phyloP scores from a whole-genome alignment of 2,797 vertebrate genomes.

The Pogonophryne albipinna region DNA sequence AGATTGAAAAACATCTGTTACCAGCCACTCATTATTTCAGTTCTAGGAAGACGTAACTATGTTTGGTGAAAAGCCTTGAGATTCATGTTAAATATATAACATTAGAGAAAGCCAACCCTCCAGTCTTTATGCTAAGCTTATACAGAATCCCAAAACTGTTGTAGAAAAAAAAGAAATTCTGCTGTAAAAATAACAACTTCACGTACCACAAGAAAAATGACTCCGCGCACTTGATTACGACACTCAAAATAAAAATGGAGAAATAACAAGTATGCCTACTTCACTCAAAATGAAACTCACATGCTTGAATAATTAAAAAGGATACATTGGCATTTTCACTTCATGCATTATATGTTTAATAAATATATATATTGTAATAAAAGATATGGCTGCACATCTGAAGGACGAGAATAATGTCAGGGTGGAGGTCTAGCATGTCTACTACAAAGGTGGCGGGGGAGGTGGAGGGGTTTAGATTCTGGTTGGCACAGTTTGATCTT shows the following conservation, averaged over 20 bases:
- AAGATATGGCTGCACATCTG: slow-evolving; percentile 16
- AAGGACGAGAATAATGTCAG: slow-evolving; percentile 12
- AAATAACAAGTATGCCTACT: background rate
- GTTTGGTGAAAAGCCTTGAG: background rate
- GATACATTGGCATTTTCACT: slow-evolving; percentile 36
- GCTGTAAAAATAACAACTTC: background rate
- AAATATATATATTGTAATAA: slow-evolving; percentile 65
- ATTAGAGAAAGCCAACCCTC: background rate
- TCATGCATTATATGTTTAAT: slow-evolving; percentile 69
- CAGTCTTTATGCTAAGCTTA: slow-evolving; percentile 15
- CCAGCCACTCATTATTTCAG: no score
- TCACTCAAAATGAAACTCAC: slow-evolving; percentile 18
- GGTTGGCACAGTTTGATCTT: slow-evolving; percentile 38
- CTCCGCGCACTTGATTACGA: slow-evolving; percentile 1
- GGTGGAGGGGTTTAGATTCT: background rate
- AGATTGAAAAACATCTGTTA: no score
- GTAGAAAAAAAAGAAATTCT: background rate
- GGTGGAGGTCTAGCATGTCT: slow-evolving; percentile 35
- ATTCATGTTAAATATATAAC: background rate
- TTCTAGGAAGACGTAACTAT: background rate
- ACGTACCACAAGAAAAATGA: slow-evolving; percentile 46
- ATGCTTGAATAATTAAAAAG: slow-evolving; percentile 25
- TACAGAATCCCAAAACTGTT: no score
- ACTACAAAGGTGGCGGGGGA: background rate
- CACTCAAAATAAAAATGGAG: slow-evolving; percentile 3